A percentile compares a stretch with the other conserved stretches of the same genome.
phyloP scores from a whole-genome alignment of 1,140 invertebrate genomes.

The Drosophila orosa region DNA sequence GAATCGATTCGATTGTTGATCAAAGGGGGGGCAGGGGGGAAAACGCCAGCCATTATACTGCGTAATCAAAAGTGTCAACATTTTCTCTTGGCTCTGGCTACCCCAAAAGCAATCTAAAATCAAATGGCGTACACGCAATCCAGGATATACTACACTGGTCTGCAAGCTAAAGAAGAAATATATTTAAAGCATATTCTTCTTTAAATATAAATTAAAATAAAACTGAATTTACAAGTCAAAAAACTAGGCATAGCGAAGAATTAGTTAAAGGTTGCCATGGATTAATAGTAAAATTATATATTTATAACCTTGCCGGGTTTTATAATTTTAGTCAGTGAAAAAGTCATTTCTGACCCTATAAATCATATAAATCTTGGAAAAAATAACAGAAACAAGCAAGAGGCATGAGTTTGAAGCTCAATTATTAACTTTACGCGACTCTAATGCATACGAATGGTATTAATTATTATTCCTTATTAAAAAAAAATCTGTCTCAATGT shows the following conservation, averaged over 20 bases:
- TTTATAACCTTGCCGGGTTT: not conserved
- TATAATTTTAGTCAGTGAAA: too few relatives aligned
- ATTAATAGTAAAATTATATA: too few relatives aligned
- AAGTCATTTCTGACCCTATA: too few relatives aligned
- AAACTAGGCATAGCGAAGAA: too few relatives aligned
- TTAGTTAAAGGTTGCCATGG: too few relatives aligned
- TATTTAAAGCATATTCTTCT: not conserved
- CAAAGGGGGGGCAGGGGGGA: not conserved
- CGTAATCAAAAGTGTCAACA: slow-evolving; percentile 51
- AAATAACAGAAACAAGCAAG: too few relatives aligned
- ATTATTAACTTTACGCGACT: too few relatives aligned
- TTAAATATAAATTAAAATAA: not conserved
- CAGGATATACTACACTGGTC: slow-evolving; percentile 14
- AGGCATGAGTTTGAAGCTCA: too few relatives aligned
- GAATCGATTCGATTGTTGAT: slow-evolving; percentile 21
- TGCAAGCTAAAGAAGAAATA: not conserved
- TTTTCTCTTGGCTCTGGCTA: slow-evolving; percentile 28
- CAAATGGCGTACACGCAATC: slow-evolving; percentile 36
- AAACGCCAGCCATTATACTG: slow-evolving; percentile 28
- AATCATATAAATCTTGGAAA: too few relatives aligned
- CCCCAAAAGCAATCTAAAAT: slow-evolving; percentile 47
- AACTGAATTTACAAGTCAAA: not conserved
- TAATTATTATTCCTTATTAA: too few relatives aligned
- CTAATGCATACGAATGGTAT: too few relatives aligned
- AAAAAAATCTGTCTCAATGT: too few relatives aligned